Evolutionary conservation across 2,113 vertebrate species (phyloP).

Genomic region (Labeo catla): DNA sequence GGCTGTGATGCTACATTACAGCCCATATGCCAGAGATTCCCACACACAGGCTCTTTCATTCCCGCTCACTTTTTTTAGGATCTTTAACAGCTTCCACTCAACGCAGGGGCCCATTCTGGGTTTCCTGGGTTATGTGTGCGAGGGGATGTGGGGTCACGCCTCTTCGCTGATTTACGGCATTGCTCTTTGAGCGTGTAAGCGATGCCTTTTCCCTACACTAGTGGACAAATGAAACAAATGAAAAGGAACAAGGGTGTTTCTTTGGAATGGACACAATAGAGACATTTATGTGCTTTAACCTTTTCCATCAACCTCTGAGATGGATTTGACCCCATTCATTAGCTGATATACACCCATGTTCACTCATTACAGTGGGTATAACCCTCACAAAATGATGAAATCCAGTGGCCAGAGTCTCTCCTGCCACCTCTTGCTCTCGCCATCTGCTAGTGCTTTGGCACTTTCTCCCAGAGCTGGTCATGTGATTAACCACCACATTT

Average conservation of each 20-base stretch:
- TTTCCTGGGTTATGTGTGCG: conserved; percentile 71
- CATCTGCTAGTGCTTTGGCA: conserved; percentile 16
- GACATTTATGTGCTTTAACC: conserved; percentile 50
- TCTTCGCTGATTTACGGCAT: conserved; percentile 51
- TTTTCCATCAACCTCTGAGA: conserved; percentile 49
- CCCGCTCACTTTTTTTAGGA: conserved; percentile 57
- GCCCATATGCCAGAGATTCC: conserved; percentile 75
- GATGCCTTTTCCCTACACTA: conserved; percentile 41
- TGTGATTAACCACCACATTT: conserved; percentile 5
- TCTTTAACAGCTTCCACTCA: conserved; percentile 66
- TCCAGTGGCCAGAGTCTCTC: neutral
- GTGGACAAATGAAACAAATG: conserved; percentile 52
- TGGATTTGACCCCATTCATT: conserved; percentile 46
- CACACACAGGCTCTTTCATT: conserved; percentile 72
- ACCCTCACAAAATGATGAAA: neutral
- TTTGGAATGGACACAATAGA: conserved; percentile 41
- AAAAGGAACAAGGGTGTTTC: conserved; percentile 39
- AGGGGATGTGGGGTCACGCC: conserved; percentile 34
- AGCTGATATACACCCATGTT: conserved; percentile 16
- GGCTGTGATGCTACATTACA: conserved; percentile 48
- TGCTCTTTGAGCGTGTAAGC: conserved; percentile 37
- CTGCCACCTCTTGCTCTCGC: neutral
- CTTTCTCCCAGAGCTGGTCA: neutral
- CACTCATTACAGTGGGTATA: conserved; percentile 21
- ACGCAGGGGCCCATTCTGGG: conserved; percentile 64